A percentile compares a stretch with the other conserved stretches of the same genome.
Conservation (phyloP, 2,888 invertebrate genomes). For the Pterostichus madidus region DNA sequence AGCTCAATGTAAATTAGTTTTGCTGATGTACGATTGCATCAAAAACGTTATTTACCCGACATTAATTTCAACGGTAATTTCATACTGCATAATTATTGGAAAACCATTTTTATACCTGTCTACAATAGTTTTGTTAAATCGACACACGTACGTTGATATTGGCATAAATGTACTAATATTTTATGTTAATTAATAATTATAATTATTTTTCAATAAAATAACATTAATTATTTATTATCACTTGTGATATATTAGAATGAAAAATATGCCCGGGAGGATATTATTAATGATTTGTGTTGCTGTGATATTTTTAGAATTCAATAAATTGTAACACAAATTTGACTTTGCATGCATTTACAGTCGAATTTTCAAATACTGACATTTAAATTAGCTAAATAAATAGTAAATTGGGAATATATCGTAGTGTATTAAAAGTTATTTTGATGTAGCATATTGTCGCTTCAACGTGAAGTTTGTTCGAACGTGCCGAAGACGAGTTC, state of each 20-base stretch:
- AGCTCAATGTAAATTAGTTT: slow-evolving; percentile 29
- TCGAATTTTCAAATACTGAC: too few species aligned
- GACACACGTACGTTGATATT: neutral
- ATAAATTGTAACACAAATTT: too few species aligned
- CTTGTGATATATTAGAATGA: neutral
- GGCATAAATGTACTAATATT: neutral
- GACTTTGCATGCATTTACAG: too few species aligned
- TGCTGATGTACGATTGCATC: slow-evolving; percentile 33
- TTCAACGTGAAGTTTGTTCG: too few species aligned
- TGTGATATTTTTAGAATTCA: too few species aligned
- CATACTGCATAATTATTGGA: slow-evolving; percentile 35
- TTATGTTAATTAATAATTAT: slow-evolving; percentile 6
- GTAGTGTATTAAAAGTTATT: too few species aligned
- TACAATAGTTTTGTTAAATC: slow-evolving; percentile 2
- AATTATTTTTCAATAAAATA: slow-evolving; percentile 19
- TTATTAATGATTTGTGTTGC: too few species aligned
- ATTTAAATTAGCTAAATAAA: too few species aligned
- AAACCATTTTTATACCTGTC: slow-evolving; percentile 21
- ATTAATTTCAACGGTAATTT: slow-evolving; percentile 11
- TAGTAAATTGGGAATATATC: too few species aligned
- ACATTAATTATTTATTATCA: slow-evolving; percentile 13
- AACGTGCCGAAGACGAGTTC: too few species aligned
- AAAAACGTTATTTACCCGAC: slow-evolving; percentile 38
- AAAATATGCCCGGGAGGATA: too few species aligned
- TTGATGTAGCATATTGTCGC: too few species aligned